phyloP scores from a whole-genome alignment of 2,888 invertebrate species.

The Protophormia terraenovae region DNA sequence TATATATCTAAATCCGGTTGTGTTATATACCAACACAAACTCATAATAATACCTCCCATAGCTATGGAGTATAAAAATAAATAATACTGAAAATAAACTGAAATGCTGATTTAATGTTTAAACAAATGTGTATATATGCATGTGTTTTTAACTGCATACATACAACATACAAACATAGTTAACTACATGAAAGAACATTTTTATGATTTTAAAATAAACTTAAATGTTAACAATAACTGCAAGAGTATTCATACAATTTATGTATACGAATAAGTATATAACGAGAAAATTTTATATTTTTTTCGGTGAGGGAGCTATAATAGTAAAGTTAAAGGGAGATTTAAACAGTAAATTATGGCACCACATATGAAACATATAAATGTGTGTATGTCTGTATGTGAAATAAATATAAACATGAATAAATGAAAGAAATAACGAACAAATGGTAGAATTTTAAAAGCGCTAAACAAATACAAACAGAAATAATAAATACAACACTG shows the following conservation, averaged over 20 bases:
- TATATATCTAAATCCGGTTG: too few species aligned
- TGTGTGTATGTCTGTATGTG: neutral
- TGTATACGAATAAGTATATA: neutral
- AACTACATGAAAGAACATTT: slow-evolving; percentile 54
- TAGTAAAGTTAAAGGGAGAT: neutral
- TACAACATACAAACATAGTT: neutral
- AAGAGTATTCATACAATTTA: neutral
- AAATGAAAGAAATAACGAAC: neutral
- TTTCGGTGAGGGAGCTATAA: neutral
- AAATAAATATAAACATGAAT: neutral
- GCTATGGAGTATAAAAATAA: neutral
- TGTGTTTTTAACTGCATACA: neutral
- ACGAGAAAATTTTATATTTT: neutral
- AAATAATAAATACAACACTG: neutral
- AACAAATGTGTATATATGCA: neutral
- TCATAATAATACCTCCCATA: neutral
- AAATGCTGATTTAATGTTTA: slow-evolving; percentile 1
- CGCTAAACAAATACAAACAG: slow-evolving; percentile 21
- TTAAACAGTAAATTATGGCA: slow-evolving; percentile 22
- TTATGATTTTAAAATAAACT: slow-evolving; percentile 69
- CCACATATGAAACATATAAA: slow-evolving; percentile 7
- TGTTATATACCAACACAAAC: neutral
- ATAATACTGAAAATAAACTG: neutral
- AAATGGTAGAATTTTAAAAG: neutral
- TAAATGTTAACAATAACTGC: slow-evolving; percentile 64